Evolutionary conservation across 1,140 invertebrate genomes (phyloP), one percentile per base, ranked within the genome.

Genomic region (Nasonia longicornis): DNA sequence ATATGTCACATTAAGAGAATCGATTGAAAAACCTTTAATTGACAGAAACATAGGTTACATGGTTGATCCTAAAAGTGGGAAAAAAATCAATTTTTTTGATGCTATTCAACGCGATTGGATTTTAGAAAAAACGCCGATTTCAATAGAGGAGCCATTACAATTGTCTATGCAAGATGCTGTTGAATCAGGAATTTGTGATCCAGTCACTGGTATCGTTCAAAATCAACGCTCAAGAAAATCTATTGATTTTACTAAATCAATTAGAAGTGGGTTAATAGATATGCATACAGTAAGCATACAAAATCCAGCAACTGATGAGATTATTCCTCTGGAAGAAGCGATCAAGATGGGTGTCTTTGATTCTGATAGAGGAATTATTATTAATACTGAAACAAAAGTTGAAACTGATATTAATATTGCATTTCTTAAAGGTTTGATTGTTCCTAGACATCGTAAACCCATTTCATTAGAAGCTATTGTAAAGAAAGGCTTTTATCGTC

Each of bases 1-100:
- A 85, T 95, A 93, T 86, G 91, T 97, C 71, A 90, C 94, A 3
- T 89, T 97, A n/a, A 91, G 93, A 78, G 93, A 95, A 87, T 96
- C 96, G 7, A 92, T 98, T 29, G 92, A 94, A 75, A 92, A 92
- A 83, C 94, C 94, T 2, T 87, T 97, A 26, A 92, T 98, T 74
- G 95, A 97, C 89, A 93, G 93, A 87, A 93, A 94, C 80, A 93
- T 93, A 1, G 96, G 96, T 11, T 93, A 96, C 84, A 95, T 97
- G 93, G 93, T 97, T 6, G 95, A 98, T 91, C 94, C 94, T 12
- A 94, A 95, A 88, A 95, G 94, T 31, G 96, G 96, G 11, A 94
- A 95, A 87, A 93, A 94, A 74, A 93, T 97, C 64, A 93, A 95
- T 7, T 96, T 98, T 89, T 95, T 97, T 89, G 95, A 97, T 87